Conservation (phyloP, 2,888 invertebrate genomes). For the Himalopsyche japonica region DNA sequence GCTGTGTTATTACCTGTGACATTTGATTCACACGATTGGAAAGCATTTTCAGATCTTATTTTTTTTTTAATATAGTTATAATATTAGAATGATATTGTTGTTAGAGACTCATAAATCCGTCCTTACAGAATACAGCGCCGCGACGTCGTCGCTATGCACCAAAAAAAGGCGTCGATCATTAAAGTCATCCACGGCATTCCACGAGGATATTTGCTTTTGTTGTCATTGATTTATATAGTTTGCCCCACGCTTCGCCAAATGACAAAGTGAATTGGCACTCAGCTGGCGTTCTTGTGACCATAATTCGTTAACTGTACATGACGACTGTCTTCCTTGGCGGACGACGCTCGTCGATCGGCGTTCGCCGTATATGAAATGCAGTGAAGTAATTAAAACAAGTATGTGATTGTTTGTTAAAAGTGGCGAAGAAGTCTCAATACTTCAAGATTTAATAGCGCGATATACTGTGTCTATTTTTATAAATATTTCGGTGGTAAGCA, state of each 20-base stretch:
- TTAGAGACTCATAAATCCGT: background rate
- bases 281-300: slow-evolving; percentile 1
- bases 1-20: no score
- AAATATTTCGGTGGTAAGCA: background rate
- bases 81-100: no score
- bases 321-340: background rate
- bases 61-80: no score
- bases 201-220: background rate
- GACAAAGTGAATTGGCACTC: background rate
- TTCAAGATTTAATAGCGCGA: background rate
- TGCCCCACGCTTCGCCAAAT: background rate
- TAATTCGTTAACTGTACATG: slow-evolving; percentile 21
- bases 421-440: background rate
- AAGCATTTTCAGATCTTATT: no score
- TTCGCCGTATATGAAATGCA: background rate
- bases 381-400: background rate
- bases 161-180: background rate
- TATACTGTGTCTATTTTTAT: background rate
- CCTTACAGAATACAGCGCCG: background rate
- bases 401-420: background rate
- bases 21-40: no score
- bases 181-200: background rate
- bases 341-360: background rate
- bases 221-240: background rate
- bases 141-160: background rate